These are phyloP conservation scores for Salvator merianae DNA, from an alignment of 2,113 vertebrate genomes.

Conservation along the genomic window DNA sequence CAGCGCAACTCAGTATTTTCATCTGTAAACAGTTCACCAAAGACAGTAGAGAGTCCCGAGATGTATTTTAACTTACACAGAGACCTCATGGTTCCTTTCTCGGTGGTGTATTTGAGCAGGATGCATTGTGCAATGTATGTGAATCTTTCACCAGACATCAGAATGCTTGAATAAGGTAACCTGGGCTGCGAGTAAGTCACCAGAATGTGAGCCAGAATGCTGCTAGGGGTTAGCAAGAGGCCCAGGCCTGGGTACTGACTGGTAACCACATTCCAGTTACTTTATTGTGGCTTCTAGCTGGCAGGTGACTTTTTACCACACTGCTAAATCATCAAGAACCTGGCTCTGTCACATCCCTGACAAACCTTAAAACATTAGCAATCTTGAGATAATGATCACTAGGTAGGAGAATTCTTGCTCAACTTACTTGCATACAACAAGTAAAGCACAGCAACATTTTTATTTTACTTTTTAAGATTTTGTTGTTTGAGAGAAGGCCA, in stretches of 20 bases:
- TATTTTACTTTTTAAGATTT: neutral
- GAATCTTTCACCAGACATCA: neutral
- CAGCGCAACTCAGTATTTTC: neutral
- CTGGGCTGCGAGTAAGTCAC: neutral
- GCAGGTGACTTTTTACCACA: conserved; percentile 8
- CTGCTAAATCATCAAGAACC: neutral
- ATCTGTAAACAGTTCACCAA: neutral
- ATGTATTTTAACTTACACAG: neutral
- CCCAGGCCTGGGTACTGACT: neutral
- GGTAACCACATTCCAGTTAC: neutral
- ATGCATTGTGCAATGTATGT: neutral
- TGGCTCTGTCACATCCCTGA: neutral
- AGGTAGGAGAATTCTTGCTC: neutral
- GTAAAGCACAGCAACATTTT: too few relatives aligned
- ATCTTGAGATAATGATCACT: conserved; percentile 7
- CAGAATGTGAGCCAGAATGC: neutral
- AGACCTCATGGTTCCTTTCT: neutral
- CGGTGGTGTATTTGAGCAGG: neutral
- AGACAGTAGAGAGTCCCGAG: neutral
- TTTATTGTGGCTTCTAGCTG: conserved; percentile 17
- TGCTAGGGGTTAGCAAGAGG: neutral
- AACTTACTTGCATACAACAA: neutral
- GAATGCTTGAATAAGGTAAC: neutral
- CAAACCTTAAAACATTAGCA: conserved; percentile 6
- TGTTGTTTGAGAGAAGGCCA: conserved; percentile 13